Evolutionary conservation across 1,140 invertebrate species (phyloP).

Genomic region (Pseudoatta argentina): DNA sequence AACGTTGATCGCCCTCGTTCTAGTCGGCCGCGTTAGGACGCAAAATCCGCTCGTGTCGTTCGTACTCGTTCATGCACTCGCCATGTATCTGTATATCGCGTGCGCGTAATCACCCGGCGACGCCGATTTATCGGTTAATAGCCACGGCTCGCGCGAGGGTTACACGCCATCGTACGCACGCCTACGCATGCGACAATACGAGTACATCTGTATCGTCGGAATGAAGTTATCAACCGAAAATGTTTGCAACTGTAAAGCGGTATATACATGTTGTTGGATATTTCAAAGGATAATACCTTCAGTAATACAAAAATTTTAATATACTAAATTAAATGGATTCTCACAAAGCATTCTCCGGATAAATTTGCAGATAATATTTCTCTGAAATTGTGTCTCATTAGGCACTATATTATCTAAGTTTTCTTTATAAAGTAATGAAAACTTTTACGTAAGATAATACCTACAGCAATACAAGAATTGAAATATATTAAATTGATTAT

Average conservation of each 20-base stretch:
- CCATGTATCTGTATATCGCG: slow-evolving; percentile 44
- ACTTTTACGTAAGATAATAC: background rate
- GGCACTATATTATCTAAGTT: background rate
- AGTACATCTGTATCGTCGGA: background rate
- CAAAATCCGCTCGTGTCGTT: slow-evolving; percentile 30
- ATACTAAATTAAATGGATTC: no score
- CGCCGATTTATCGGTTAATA: slow-evolving; percentile 71
- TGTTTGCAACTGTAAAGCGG: background rate
- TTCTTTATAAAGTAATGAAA: background rate
- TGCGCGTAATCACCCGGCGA: slow-evolving; percentile 61
- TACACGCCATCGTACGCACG: background rate
- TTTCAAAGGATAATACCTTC: background rate
- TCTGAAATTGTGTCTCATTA: background rate
- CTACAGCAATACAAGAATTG: no score
- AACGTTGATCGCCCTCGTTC: slow-evolving; percentile 47
- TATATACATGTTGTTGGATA: no score
- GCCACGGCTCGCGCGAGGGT: slow-evolving; percentile 4
- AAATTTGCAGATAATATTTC: background rate
- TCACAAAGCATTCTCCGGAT: background rate
- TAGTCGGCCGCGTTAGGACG: slow-evolving; percentile 28
- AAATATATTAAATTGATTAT: no score
- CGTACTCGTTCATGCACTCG: background rate
- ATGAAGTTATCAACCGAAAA: slow-evolving; percentile 13
- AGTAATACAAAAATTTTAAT: no score
- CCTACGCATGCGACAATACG: background rate